Evolutionary conservation across 2,888 invertebrate genomes (phyloP), one percentile per base, ranked within the genome.

Genomic region (Eulithis prunata): DNA sequence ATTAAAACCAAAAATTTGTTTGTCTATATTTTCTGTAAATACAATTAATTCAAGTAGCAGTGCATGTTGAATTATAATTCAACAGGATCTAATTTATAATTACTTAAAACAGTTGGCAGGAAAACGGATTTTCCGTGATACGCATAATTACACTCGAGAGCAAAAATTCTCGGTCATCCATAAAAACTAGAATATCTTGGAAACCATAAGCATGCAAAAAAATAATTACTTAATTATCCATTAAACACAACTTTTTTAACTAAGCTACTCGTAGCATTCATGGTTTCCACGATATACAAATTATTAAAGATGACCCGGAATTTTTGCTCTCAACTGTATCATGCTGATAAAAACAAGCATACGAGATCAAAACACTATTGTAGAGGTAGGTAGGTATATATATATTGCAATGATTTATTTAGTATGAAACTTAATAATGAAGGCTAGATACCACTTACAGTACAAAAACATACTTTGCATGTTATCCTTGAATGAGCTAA

Each of bases 11-110:
- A n/a, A n/a, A n/a, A n/a, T n/a, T 53, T 53, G 61, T 45, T 49
- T 62, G 51, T 55, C n/a, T n/a, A n/a, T 61, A 63, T 61, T 62
- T 58, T 61, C 52, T 14, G 46, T 52, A 52, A 36, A 10, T 11
- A 41, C 53, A 68, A 64, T 68, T 56, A 68, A 62, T 65, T 62
- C 56, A 21, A 68, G 68, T 52, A 65, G 58, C 53, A 52, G 41
- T 57, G 54, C 58, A 64, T 62, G 64, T 64, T 59, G 52, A 62
- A 61, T 55, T 62, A 47, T 57, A 65, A 64, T 61, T 60, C n/a
- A 59, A 45, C 65, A 68, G 65, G 61, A 64, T 68, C 64, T 68
- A n/a, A 47, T 14, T 53, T 41, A 36, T 57, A 54, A 53, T 61
- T 61, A 51, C 38, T 46, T 55, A 43, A 52, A 52, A 61, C 38